Evolutionary conservation across 2,888 invertebrate genomes (phyloP), one percentile per base, ranked within the genome.

Genomic region (Nowickia ferox): DNA sequence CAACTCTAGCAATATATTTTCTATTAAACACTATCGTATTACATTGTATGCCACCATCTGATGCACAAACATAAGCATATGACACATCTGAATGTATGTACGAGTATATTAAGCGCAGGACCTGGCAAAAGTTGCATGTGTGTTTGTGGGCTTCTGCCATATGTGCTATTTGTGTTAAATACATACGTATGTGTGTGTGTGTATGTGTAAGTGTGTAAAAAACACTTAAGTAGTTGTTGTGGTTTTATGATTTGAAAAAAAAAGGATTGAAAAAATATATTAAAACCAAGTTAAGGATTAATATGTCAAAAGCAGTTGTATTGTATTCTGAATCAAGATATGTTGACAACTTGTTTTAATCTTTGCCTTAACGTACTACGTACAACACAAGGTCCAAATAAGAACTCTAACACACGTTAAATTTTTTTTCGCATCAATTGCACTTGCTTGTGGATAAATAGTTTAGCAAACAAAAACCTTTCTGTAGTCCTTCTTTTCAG

Each of bases 321-420:
- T 75, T 75, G 71, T 61, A 44, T 53, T 46, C 22, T 76, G 48
- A 10, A 72, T 57, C 19, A 65, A 84, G 76, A 80, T 76, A 53
- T 68, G 65, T 72, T 84, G 84, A 84, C 76, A 84, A 77, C 65
- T 81, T 72, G 76, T 77, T 84, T 84, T 80, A 84, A 84, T 81
- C 72, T 80, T 81, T 61, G 72, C 53, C 48, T 80, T 53, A 19
- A 69, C 59, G 55, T 17, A 6, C 30, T 30, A 30, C 30, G 6
- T 30, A 51, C 68, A 74, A 74, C 38, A 72, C 77, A 69, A 11
- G 5, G 8, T 46, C 0, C 48, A 30, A 30, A 30, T 30, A 46
- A 68, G n/a, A 59, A 40, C 8, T 17, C 40, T 30, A 38, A 53
- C n/a, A 46, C 40, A 63, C n/a, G 53, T 11, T 13, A 13, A n/a